Percentiles rank a stretch among this genome's conserved stretches.
Conservation (phyloP, 2,888 invertebrate species). For the Acronicta leporina region DNA sequence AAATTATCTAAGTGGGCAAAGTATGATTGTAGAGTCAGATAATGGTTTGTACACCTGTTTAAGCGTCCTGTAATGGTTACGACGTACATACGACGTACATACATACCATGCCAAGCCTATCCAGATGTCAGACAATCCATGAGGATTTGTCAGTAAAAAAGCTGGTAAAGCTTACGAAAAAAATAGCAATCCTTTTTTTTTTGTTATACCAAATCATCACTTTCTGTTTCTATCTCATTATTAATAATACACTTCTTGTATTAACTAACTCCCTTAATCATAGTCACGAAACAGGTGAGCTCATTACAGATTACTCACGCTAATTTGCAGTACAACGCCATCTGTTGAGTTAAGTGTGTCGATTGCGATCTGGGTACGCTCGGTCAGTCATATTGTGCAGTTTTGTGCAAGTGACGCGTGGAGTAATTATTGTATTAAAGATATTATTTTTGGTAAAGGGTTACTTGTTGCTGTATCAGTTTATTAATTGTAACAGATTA, state of each 20-base stretch:
- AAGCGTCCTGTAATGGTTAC: too few species aligned
- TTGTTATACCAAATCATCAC: constrained; percentile 21
- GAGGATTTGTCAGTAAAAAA: too few species aligned
- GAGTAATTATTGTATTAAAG: constrained; percentile 38
- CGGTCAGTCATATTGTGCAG: constrained; percentile 44
- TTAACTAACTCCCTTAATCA: constrained; percentile 51
- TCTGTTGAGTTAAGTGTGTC: constrained; percentile 73
- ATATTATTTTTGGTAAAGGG: constrained; percentile 32
- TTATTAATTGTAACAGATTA: background rate
- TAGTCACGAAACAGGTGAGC: constrained; percentile 78
- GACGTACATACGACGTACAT: too few species aligned
- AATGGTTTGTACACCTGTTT: constrained; percentile 41
- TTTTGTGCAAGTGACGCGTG: constrained; percentile 46
- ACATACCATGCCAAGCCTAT: too few species aligned
- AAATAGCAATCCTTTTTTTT: background rate
- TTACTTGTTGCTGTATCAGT: constrained; percentile 23
- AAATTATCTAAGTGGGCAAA: constrained; percentile 44
- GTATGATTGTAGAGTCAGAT: constrained; percentile 24
- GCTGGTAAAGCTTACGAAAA: too few species aligned
- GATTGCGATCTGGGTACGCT: constrained; percentile 66
- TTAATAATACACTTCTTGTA: constrained; percentile 34
- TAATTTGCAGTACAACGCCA: constrained; percentile 78
- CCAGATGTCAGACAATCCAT: too few species aligned
- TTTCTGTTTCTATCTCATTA: constrained; percentile 26
- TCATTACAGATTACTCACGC: constrained; percentile 83